Evolutionary conservation across 30 jellyfish, hydroid and myxozoan genomes (phyloP).

Genomic region (Pelagia noctiluca): DNA sequence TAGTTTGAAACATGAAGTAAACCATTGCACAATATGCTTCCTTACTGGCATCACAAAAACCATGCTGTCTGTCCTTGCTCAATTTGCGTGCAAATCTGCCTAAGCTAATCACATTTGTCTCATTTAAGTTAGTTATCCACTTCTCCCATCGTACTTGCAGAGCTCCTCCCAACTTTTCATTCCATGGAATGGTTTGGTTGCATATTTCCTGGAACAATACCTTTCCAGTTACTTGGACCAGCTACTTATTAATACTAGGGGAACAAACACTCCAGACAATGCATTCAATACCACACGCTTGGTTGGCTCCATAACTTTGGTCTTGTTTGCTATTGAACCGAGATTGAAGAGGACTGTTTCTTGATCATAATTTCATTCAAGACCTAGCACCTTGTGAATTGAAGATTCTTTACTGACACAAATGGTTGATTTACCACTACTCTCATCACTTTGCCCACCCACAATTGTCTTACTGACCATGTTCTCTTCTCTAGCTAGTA

Average conservation of each 20-base stretch:
- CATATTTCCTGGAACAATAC: constrained; percentile 12
- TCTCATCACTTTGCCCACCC: neutral
- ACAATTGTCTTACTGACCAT: too few relatives aligned
- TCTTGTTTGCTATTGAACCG: neutral
- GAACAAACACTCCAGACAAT: constrained; percentile 26
- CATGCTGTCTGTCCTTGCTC: too few relatives aligned
- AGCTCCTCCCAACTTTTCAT: too few relatives aligned
- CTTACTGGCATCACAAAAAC: constrained; percentile 26
- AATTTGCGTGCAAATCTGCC: too few relatives aligned
- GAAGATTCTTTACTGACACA: constrained; percentile 1
- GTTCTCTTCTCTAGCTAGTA: too few relatives aligned
- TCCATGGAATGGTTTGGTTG: constrained; percentile 24
- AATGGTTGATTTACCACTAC: constrained; percentile 21
- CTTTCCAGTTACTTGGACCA: constrained; percentile 4
- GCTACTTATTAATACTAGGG: constrained; percentile 31
- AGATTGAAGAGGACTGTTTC: constrained; percentile 23
- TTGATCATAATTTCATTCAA: constrained; percentile 11
- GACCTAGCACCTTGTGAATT: constrained; percentile 27
- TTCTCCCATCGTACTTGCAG: too few relatives aligned
- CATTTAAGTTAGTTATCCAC: too few relatives aligned
- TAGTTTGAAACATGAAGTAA: constrained; percentile 9
- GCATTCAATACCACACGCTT: constrained; percentile 12
- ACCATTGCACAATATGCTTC: constrained; percentile 39
- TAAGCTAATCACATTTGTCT: too few relatives aligned
- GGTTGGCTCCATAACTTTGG: constrained; percentile 14